Conservation (phyloP, 2,113 vertebrate genomes). For the Zosterops hypoxanthus region DNA sequence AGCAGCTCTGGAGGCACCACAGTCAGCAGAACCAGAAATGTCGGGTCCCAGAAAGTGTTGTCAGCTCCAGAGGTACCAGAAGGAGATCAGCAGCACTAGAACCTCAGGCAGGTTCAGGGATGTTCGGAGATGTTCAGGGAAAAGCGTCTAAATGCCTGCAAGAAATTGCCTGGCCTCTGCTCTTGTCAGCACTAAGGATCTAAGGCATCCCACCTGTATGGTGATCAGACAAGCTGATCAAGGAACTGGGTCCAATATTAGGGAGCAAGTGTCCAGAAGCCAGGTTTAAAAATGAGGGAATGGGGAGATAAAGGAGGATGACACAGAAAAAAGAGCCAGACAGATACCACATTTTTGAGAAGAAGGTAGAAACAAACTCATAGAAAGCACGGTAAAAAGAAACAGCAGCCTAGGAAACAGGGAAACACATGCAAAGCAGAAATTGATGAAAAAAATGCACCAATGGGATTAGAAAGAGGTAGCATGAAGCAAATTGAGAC, state of each 20-base stretch:
- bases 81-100: not conserved
- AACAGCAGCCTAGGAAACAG: not conserved
- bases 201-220: not conserved
- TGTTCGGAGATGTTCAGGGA: not conserved
- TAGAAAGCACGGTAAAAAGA: not conserved
- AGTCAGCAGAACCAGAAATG: not conserved
- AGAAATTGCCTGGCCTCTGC: not conserved
- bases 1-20: not conserved
- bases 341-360: not conserved
- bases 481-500: not conserved
- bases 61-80: accelerated
- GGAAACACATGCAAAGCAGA: not conserved
- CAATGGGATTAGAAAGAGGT: not conserved
- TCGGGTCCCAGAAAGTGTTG: not conserved
- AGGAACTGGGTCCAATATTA: not conserved
- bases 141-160: not conserved
- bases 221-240: not conserved
- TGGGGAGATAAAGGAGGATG: not conserved
- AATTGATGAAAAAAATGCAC: not conserved
- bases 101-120: not conserved
- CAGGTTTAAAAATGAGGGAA: not conserved
- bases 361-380: not conserved
- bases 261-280: not conserved
- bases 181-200: not conserved
- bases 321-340: not conserved